phyloP scores from a whole-genome alignment of 2,797 vertebrate genomes.

The Sciaenops ocellatus region DNA sequence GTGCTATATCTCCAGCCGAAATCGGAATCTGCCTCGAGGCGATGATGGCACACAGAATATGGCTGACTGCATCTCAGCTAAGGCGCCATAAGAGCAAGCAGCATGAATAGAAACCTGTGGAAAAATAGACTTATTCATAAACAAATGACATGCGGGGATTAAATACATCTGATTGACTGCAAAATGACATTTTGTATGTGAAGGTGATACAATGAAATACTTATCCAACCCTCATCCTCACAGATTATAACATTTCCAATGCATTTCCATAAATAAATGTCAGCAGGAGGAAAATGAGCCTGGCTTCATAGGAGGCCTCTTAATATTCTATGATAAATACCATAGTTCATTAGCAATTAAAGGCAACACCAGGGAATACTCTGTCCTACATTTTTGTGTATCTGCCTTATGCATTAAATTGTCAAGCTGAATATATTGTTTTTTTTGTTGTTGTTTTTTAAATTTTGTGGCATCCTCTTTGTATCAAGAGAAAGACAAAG shows the following conservation, averaged over 20 bases:
- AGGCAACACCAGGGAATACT: conserved; percentile 55
- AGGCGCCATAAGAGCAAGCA: conserved; percentile 34
- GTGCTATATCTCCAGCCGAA: conserved; percentile 69
- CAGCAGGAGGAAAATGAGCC: conserved; percentile 40
- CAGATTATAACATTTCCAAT: conserved; percentile 44
- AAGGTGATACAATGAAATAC: conserved; percentile 52
- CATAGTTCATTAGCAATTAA: conserved; percentile 68
- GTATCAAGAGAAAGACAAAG: conserved; percentile 38
- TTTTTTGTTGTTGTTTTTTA: conserved; percentile 22
- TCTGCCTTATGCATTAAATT: conserved; percentile 53
- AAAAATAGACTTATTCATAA: conserved; percentile 34
- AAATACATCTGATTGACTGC: conserved; percentile 48
- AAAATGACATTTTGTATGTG: conserved; percentile 60
- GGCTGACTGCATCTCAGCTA: conserved; percentile 54
- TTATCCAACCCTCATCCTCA: conserved; percentile 20
- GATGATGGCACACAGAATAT: conserved; percentile 58
- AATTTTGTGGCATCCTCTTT: conserved; percentile 45
- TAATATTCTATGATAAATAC: conserved; percentile 71
- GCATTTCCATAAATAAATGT: conserved; percentile 54
- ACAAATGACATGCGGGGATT: conserved; percentile 51
- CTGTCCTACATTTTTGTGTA: conserved; percentile 41
- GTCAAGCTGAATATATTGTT: conserved; percentile 50
- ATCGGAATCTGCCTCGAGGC: conserved; percentile 74
- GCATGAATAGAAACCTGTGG: conserved; percentile 36
- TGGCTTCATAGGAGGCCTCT: conserved; percentile 40